These are phyloP conservation scores for Callaeas wilsoni DNA, from an alignment of 2,113 vertebrate species.

Conservation along the genomic window DNA sequence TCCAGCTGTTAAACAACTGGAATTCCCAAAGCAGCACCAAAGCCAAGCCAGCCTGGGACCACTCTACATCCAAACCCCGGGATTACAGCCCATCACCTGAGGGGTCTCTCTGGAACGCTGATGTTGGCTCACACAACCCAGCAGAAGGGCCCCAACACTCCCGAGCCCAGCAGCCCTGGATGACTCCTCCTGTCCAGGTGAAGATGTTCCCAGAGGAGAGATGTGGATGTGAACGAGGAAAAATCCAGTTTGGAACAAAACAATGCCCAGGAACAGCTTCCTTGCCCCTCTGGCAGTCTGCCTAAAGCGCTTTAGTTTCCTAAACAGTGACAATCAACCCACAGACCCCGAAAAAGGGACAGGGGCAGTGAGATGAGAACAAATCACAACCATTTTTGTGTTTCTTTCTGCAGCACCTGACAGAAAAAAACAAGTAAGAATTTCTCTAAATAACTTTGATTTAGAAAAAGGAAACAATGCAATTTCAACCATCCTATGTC, in stretches of 20 bases:
- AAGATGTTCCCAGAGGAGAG: not conserved
- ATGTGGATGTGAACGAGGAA: not conserved
- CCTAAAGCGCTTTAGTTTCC: too few species aligned
- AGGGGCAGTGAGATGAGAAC: not conserved
- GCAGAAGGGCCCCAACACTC: not conserved
- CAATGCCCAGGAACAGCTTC: not conserved
- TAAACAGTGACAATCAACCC: not conserved
- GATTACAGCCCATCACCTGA: not conserved
- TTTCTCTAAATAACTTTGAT: not conserved
- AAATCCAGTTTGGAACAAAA: not conserved
- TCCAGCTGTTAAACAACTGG: not conserved
- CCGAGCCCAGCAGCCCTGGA: not conserved
- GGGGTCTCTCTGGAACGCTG: not conserved
- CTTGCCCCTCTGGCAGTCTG: not conserved
- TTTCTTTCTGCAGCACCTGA: not conserved
- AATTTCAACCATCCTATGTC: fast-evolving
- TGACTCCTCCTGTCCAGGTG: fast-evolving
- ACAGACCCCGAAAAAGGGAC: not conserved
- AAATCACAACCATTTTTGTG: fast-evolving
- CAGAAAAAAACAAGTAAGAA: not conserved
- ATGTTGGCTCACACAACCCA: not conserved
- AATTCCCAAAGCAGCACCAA: not conserved
- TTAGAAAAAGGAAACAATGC: not conserved
- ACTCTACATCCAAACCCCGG: not conserved
- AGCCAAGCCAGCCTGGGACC: not conserved